These are phyloP conservation scores for Bombus affinis DNA, from an alignment of 1,140 invertebrate species.

Conservation along the genomic window DNA sequence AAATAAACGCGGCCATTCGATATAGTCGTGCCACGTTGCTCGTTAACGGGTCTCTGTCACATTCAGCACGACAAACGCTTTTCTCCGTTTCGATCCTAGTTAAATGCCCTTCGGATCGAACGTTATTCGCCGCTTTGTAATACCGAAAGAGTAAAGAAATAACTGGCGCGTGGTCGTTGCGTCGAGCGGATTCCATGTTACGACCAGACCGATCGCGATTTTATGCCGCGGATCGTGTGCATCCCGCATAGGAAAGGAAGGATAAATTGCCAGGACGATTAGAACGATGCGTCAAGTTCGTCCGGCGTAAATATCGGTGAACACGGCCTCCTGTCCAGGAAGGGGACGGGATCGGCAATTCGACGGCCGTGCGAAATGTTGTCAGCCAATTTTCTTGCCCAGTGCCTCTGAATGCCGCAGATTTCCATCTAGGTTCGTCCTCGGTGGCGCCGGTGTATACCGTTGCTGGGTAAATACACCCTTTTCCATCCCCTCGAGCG, in stretches of 20 bases:
- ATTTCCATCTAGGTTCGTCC: conserved; percentile 81
- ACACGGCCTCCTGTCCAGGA: conserved; percentile 27
- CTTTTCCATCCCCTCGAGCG: conserved; percentile 69
- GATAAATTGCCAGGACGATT: conserved; percentile 16
- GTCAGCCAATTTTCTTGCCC: conserved; percentile 83
- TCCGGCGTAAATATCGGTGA: conserved; percentile 62
- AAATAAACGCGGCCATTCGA: conserved; percentile 37
- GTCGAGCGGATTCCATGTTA: not conserved
- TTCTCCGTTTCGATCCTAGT: not conserved
- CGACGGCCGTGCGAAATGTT: conserved; percentile 79
- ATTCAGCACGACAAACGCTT: not conserved
- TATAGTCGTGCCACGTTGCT: conserved; percentile 6
- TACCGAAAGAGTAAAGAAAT: no score
- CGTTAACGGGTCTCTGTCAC: conserved; percentile 27
- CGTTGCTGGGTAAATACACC: conserved; percentile 78
- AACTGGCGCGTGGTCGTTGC: no score
- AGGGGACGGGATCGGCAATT: conserved; percentile 72
- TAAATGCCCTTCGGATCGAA: not conserved
- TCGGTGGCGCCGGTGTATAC: conserved; percentile 70
- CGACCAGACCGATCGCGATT: not conserved
- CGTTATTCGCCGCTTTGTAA: not conserved
- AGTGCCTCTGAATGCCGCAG: conserved; percentile 82
- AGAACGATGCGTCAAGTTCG: conserved; percentile 32
- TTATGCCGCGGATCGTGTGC: not conserved
- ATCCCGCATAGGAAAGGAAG: not conserved